Evolutionary conservation across 2,888 invertebrate species (phyloP).

Genomic region (Lacanobia oleracea): DNA sequence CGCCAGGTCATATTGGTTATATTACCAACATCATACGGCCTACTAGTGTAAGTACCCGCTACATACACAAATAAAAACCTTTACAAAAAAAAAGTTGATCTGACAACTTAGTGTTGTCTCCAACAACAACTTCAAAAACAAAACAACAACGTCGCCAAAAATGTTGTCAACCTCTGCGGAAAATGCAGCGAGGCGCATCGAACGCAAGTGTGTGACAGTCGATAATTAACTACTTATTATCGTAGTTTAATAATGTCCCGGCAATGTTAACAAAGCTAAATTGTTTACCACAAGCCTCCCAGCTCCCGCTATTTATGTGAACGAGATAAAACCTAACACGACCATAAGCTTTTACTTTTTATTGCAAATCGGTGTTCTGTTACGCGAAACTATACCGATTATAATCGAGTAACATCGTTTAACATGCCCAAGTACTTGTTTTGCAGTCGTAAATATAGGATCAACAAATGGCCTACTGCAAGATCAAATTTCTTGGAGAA

Average conservation of each 20-base stretch:
- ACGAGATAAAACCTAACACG: constrained; percentile 80
- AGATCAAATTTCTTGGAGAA: constrained; percentile 62
- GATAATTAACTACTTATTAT: constrained; percentile 86
- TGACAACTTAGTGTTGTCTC: background rate
- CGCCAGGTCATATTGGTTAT: too few relatives aligned
- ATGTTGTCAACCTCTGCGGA: constrained; percentile 67
- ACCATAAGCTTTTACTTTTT: constrained; percentile 79
- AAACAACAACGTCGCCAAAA: constrained; percentile 46
- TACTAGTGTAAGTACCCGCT: background rate
- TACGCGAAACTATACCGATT: constrained; percentile 75
- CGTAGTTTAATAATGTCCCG: constrained; percentile 80
- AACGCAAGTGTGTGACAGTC: constrained; percentile 76
- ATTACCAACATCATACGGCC: too few relatives aligned
- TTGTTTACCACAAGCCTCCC: constrained; percentile 74
- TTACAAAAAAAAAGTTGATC: background rate
- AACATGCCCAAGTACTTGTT: constrained; percentile 59
- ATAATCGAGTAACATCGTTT: constrained; percentile 68
- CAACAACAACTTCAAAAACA: background rate
- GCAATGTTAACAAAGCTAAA: constrained; percentile 84
- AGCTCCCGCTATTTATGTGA: constrained; percentile 79
- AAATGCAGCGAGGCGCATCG: constrained; percentile 64
- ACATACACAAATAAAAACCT: background rate
- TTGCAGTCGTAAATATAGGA: constrained; percentile 62
- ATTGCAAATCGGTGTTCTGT: constrained; percentile 78
- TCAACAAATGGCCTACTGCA: constrained; percentile 42